Conservation (phyloP, 2,888 invertebrate genomes). For the Lobophora halterata region DNA sequence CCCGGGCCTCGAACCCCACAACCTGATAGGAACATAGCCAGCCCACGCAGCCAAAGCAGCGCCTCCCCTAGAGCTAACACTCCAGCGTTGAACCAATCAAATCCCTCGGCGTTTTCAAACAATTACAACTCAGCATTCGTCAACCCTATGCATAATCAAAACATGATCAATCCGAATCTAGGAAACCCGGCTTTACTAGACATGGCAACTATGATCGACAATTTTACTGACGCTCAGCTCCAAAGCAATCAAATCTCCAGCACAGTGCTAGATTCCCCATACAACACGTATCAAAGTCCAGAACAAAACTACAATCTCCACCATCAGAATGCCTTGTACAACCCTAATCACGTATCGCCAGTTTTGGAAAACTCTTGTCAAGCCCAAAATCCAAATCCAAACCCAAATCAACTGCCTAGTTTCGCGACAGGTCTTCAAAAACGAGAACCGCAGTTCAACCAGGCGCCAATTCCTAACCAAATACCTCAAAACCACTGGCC, state of each 20-base stretch:
- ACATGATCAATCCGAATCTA: slow-evolving; percentile 71
- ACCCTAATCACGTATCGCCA: slow-evolving; percentile 70
- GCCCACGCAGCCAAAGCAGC: slow-evolving; percentile 76
- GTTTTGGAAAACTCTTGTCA: slow-evolving; percentile 67
- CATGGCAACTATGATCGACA: slow-evolving; percentile 89
- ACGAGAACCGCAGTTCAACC: slow-evolving; percentile 54
- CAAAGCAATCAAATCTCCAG: slow-evolving; percentile 93
- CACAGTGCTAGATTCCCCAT: slow-evolving; percentile 88
- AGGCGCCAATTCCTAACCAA: slow-evolving; percentile 36
- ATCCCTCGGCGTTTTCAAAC: slow-evolving; percentile 60
- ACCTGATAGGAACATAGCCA: slow-evolving; percentile 67
- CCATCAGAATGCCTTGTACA: slow-evolving; percentile 82
- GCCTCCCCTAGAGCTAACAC: slow-evolving; percentile 78
- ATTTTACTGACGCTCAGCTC: slow-evolving; percentile 87
- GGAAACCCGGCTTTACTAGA: slow-evolving; percentile 83
- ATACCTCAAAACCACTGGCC: slow-evolving; percentile 68
- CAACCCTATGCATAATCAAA: slow-evolving; percentile 69
- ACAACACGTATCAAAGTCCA: slow-evolving; percentile 81
- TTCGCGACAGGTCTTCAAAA: slow-evolving; percentile 68
- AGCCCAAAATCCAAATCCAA: slow-evolving; percentile 60
- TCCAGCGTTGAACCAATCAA: slow-evolving; percentile 64
- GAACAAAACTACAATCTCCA: slow-evolving; percentile 84
- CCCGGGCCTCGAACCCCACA: slow-evolving; percentile 70
- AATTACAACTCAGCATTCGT: slow-evolving; percentile 72
- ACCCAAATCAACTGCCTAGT: slow-evolving; percentile 69